Evolutionary conservation across 2,888 invertebrate species (phyloP), one percentile per base, ranked within the genome.

Genomic region (Priocnemis perturbator): DNA sequence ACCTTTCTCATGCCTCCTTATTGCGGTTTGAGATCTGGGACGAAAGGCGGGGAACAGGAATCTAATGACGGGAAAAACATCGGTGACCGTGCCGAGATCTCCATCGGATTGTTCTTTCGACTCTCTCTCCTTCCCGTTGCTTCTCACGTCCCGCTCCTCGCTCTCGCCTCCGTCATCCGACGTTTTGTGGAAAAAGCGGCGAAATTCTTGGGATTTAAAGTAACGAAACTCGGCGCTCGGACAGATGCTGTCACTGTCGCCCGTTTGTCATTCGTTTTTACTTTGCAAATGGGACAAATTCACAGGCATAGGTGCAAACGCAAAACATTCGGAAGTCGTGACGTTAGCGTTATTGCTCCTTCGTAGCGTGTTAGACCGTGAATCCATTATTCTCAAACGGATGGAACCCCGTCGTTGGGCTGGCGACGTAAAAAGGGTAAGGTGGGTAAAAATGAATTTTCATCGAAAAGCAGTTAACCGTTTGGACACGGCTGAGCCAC

Each of bases 51-150:
- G 23, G 30, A 11, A 67, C 64, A 20, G 23, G 47, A 52, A 64
- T 62, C 69, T 77, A 79, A 78, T 77, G 78, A 77, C 71, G 53
- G 73, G 74, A 79, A 79, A 76, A 79, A 73, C 70, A 69, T 61
- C 60, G 48, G 44, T 55, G 50, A 56, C 7, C 52, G 47, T n/a
- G 50, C 48, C n/a, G 64, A 69, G 67, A 68, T 57, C 57, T 60
- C 15, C 64, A 50, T 67, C 68, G 61, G 60, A 59, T 69, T 66
- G 53, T 59, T 69, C 45, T 30, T 21, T 71, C 45, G 15, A 11
- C 21, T 47, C 5, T 45, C 11, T 17, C 5, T 3, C 23, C 19
- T 20, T 9, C 44, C 45, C 44, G 19, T n/a, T n/a, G n/a, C n/a
- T n/a, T 14, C 57, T 19, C 48, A 4, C 48, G 15, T 48, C 9